Conservation (phyloP, 2,888 invertebrate genomes). For the Pyrochroa serraticornis region DNA sequence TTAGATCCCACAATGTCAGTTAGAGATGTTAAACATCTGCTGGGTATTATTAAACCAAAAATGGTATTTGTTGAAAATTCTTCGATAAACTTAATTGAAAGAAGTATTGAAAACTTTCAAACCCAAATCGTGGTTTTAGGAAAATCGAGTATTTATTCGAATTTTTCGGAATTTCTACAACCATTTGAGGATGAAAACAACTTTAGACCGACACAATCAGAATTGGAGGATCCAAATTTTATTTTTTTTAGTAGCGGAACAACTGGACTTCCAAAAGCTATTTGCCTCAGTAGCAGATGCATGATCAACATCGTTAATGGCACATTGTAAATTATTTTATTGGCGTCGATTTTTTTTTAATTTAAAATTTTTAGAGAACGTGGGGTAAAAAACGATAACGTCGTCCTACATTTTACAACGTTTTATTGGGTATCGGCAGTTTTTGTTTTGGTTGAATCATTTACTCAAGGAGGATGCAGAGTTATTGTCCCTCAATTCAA, state of each 20-base stretch:
- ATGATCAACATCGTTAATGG: slow-evolving; percentile 15
- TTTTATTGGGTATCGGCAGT: slow-evolving; percentile 47
- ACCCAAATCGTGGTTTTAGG: slow-evolving; percentile 41
- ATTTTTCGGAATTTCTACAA: slow-evolving; percentile 22
- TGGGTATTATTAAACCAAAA: slow-evolving; percentile 41
- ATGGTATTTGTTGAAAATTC: slow-evolving; percentile 44
- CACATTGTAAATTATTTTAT: slow-evolving; percentile 6
- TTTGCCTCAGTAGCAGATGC: slow-evolving; percentile 39
- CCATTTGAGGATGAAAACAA: slow-evolving; percentile 17
- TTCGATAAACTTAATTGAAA: slow-evolving; percentile 30
- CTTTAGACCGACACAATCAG: slow-evolving; percentile 25
- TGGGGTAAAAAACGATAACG: background rate
- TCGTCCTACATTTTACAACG: slow-evolving; percentile 32
- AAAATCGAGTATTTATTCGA: slow-evolving; percentile 28
- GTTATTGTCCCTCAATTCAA: slow-evolving; percentile 37
- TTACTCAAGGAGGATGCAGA: slow-evolving; percentile 36
- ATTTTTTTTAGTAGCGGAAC: slow-evolving; percentile 52
- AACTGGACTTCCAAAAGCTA: slow-evolving; percentile 48
- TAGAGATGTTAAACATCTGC: slow-evolving; percentile 37
- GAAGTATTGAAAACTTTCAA: slow-evolving; percentile 30
- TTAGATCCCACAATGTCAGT: slow-evolving; percentile 42
- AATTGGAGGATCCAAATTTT: slow-evolving; percentile 35
- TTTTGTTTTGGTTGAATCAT: slow-evolving; percentile 27
- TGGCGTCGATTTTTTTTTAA: background rate
- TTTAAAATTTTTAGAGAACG: background rate